Evolutionary conservation across 92 coral and sea anemone species (phyloP).

Genomic region (Montipora capitata): DNA sequence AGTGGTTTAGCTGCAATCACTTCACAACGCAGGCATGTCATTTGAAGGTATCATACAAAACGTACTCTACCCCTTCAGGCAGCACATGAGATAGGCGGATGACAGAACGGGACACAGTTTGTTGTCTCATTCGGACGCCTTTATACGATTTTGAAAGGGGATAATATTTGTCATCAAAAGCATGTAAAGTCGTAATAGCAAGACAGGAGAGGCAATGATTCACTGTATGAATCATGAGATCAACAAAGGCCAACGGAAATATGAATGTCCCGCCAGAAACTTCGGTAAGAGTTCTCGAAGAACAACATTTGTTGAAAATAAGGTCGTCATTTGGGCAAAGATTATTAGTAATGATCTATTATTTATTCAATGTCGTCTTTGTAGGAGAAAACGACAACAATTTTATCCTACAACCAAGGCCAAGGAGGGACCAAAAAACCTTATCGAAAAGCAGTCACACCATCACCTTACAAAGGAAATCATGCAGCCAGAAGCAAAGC

Average conservation of each 20-base stretch:
- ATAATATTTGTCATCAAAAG: neutral
- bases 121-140: neutral
- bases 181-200: slow-evolving; percentile 21
- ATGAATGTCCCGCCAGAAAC: slow-evolving; percentile 12
- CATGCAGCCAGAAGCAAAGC: neutral
- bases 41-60: no score
- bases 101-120: neutral
- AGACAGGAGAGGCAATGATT: slow-evolving; percentile 19
- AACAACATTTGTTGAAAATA: neutral
- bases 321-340: neutral
- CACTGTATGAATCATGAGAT: slow-evolving; percentile 25
- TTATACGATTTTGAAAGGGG: neutral
- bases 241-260: neutral
- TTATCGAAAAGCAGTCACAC: slow-evolving; percentile 50
- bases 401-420: slow-evolving; percentile 56
- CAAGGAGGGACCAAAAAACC: slow-evolving; percentile 1
- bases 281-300: neutral
- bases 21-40: no score
- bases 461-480: slow-evolving; percentile 54
- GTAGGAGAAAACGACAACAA: slow-evolving; percentile 34
- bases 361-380: neutral
- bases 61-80: no score
- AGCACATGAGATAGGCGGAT: no score
- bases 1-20: no score
- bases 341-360: neutral